phyloP scores from a whole-genome alignment of 2,113 vertebrate species.

The Dascyllus trimaculatus region DNA sequence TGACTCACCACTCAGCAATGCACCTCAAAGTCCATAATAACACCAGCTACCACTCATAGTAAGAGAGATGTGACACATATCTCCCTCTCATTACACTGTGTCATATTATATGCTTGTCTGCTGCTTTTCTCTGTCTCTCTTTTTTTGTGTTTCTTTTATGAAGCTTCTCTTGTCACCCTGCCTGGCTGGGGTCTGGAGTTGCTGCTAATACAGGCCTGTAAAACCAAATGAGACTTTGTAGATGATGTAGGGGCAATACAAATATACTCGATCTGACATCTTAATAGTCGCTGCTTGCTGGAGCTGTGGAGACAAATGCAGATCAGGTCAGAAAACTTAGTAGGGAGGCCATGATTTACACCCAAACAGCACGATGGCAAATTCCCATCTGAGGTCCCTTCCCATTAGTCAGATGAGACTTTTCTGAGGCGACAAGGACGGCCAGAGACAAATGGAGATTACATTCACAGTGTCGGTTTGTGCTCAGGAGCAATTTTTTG shows the following conservation, averaged over 20 bases:
- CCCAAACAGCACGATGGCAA: not conserved
- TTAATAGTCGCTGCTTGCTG: slow-evolving; percentile 5
- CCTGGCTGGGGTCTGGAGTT: not conserved
- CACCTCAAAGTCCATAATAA: slow-evolving; percentile 65
- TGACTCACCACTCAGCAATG: slow-evolving; percentile 79
- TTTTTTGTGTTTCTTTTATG: not conserved
- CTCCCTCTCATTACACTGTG: slow-evolving; percentile 1
- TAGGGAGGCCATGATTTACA: slow-evolving; percentile 9
- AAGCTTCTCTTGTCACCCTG: not conserved
- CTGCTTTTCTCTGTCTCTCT: not conserved
- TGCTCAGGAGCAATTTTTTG: not conserved
- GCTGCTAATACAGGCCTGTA: slow-evolving; percentile 1
- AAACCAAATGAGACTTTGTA: slow-evolving; percentile 20
- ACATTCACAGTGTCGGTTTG: slow-evolving; percentile 12
- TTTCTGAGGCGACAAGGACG: slow-evolving; percentile 1
- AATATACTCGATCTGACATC: slow-evolving; percentile 34
- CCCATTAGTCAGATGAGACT: slow-evolving; percentile 47
- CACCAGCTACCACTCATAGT: slow-evolving; percentile 60
- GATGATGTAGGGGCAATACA: not conserved
- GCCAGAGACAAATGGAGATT: slow-evolving; percentile 24
- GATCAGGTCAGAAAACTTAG: slow-evolving; percentile 26
- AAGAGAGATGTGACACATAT: slow-evolving; percentile 40
- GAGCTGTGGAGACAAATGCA: slow-evolving; percentile 20
- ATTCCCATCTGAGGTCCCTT: slow-evolving; percentile 22
- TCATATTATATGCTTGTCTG: not conserved